Evolutionary conservation across 2,113 vertebrate genomes (phyloP), one percentile per base, ranked within the genome.

Genomic region (Onychostruthus taczanowskii): DNA sequence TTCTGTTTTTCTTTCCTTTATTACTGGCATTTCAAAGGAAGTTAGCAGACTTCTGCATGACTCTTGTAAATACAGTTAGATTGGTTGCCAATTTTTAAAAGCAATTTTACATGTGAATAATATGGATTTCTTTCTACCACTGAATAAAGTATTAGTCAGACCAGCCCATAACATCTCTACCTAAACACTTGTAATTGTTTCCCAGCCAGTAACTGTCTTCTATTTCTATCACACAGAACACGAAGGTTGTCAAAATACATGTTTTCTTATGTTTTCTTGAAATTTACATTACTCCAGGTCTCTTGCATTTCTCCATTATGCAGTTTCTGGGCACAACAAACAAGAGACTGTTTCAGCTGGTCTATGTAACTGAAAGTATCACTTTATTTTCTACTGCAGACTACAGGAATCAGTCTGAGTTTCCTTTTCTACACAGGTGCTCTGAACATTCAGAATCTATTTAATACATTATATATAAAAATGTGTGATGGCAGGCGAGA

Each of bases 1-100:
- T 27, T 87, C 22, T 77, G 12, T 12, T 67, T 86, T 83, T 47
- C 41, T 72, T 59, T 76, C 35, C 49, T 84, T 77, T 76, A 77
- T 52, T 75, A 53, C 9, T 46, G 47, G 59, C 50, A 88, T 92
- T 93, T 80, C 82, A 80, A 86, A 93, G 52, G 37, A 92, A 83
- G 27, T 75, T 55, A 67, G 53, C 62, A 87, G 72, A 82, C 46
- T 83, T 83, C 17, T 39, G 4, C 56, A 78, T 14, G 18, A 55
- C 43, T 59, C 44, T 50, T 47, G 33, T 87, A n/a, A 63, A 84
- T 64, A 55, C 39, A 77, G 20, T 13, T 78, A 89, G 43, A 84
- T 2, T 31, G 28, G 44, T 1, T 80, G 72, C 44, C 67, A 86
- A 56, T 79, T 80, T 91, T 49, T 55, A 63, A 72, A 68, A 52